These are phyloP conservation scores for Aphidius colemani DNA, from an alignment of 2,888 invertebrate genomes.

Conservation along the genomic window DNA sequence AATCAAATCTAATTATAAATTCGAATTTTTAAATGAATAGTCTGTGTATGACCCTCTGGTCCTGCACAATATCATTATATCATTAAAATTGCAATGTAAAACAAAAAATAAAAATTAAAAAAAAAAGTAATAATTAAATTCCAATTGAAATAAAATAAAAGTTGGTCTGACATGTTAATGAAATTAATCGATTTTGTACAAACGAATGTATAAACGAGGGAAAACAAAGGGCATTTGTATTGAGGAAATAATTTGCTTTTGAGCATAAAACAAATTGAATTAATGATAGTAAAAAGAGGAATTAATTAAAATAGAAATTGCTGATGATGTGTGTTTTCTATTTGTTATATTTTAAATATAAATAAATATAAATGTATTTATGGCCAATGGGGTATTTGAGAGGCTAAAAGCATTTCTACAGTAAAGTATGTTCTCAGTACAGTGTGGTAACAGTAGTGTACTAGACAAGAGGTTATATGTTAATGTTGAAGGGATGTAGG, in stretches of 20 bases:
- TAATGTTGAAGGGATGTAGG: conserved; percentile 47
- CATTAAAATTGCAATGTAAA: conserved; percentile 36
- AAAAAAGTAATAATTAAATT: conserved; percentile 4
- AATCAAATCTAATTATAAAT: conserved; percentile 54
- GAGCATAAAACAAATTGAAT: not conserved
- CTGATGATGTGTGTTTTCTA: no score
- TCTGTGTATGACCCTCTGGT: conserved; percentile 22
- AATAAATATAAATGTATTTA: no score
- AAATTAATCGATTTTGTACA: no score
- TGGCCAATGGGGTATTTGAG: not conserved
- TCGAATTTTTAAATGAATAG: no score
- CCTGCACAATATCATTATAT: conserved; percentile 20
- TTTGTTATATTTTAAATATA: no score
- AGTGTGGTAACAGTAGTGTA: not conserved
- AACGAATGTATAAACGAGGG: no score
- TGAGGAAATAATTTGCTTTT: no score
- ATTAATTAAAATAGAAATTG: not conserved
- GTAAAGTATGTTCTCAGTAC: no score
- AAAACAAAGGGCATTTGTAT: no score
- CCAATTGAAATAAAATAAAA: not conserved
- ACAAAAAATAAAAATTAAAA: conserved; percentile 33
- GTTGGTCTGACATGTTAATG: not conserved
- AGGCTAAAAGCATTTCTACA: no score
- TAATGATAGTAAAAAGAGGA: not conserved
- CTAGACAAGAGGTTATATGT: conserved; percentile 42